A percentile compares a stretch with the other conserved stretches of the same genome.
Conservation (phyloP, 2,113 vertebrate genomes). For the Raja brachyura region DNA sequence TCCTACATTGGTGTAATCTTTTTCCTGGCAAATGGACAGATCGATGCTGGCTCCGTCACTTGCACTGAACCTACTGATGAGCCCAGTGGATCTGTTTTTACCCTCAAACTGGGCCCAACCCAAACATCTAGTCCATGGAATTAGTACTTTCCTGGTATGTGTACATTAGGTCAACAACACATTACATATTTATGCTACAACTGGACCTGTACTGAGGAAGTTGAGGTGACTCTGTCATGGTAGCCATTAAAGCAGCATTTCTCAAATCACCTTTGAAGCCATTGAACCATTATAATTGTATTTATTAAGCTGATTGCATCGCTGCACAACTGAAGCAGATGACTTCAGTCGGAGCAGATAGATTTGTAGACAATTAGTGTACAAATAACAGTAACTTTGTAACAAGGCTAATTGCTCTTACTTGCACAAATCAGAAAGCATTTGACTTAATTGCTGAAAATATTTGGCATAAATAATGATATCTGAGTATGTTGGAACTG, state of each 20-base stretch:
- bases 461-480: slow-evolving; percentile 24
- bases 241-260: neutral
- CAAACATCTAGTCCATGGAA: neutral
- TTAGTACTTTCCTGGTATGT: neutral
- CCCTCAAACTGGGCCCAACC: neutral
- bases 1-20: neutral
- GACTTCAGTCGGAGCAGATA: neutral
- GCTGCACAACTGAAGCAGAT: slow-evolving; percentile 16
- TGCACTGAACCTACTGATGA: neutral
- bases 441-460: slow-evolving; percentile 25
- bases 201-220: neutral
- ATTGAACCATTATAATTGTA: neutral
- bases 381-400: slow-evolving; percentile 34
- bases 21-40: neutral
- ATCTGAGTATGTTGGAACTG: slow-evolving; percentile 7
- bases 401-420: slow-evolving; percentile 37
- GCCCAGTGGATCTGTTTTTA: neutral
- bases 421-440: slow-evolving; percentile 33
- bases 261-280: neutral
- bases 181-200: neutral
- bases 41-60: neutral
- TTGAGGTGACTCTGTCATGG: neutral
- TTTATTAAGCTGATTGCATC: slow-evolving; percentile 31
- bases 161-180: neutral
- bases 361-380: slow-evolving; percentile 31